Conservation (phyloP, 2,113 vertebrate genomes). For the Phrynosoma blainvillii region DNA sequence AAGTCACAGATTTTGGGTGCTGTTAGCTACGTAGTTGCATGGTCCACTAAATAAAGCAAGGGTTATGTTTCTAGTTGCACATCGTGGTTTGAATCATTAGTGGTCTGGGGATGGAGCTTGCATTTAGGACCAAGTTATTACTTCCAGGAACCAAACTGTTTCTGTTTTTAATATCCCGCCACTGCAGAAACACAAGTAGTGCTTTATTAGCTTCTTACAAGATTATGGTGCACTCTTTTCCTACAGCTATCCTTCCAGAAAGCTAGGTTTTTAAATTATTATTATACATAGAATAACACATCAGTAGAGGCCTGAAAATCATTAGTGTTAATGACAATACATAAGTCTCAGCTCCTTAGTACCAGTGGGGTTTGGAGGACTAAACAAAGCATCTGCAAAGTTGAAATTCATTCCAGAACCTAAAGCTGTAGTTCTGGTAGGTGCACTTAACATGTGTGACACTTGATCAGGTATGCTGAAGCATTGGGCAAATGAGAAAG, state of each 20-base stretch:
- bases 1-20: not conserved
- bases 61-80: not conserved
- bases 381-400: not conserved
- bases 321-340: not conserved
- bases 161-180: not conserved
- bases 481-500: not conserved
- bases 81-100: not conserved
- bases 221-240: not conserved
- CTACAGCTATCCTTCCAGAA: not conserved
- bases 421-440: not conserved
- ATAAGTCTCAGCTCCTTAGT: not conserved
- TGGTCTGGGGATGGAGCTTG: not conserved
- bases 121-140: not conserved
- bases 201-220: not conserved
- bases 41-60: not conserved
- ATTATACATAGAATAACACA: not conserved
- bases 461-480: not conserved
- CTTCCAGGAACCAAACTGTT: not conserved
- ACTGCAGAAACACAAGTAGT: not conserved
- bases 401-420: not conserved
- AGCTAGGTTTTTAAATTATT: not conserved
- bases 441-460: not conserved
- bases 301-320: not conserved
- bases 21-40: not conserved
- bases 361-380: not conserved